Conservation (phyloP, 2,797 vertebrate genomes). For the Peromyscus attwateri region DNA sequence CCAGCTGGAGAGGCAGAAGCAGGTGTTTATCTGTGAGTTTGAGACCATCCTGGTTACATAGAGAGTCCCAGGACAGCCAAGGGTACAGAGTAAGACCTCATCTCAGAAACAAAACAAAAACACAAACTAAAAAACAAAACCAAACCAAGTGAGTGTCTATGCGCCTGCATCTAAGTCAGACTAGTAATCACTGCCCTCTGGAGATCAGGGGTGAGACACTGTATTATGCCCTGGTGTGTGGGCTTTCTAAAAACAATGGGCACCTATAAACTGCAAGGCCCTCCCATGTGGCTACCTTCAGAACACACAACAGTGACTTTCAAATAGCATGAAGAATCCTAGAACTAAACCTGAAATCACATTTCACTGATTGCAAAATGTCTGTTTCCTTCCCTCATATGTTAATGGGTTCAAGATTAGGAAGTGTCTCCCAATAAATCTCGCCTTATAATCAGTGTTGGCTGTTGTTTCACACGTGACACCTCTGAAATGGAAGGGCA, state of each 20-base stretch:
- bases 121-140: background rate
- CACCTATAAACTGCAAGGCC: background rate
- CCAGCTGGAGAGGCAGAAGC: background rate
- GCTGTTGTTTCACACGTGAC: constrained; percentile 32
- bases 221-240: background rate
- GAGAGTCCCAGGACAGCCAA: background rate
- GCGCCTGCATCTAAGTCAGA: background rate
- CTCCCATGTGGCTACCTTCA: background rate
- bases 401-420: constrained; percentile 47
- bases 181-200: constrained; percentile 30
- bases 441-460: constrained; percentile 39
- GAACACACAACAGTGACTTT: constrained; percentile 2
- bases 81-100: background rate
- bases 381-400: background rate
- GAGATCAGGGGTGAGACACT: background rate
- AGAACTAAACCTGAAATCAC: constrained; percentile 31
- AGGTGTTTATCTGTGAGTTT: background rate
- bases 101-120: background rate
- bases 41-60: background rate
- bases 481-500: constrained; percentile 32
- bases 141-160: background rate
- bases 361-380: constrained; percentile 52
- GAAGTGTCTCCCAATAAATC: background rate
- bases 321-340: constrained; percentile 26
- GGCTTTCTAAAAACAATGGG: constrained; percentile 32